Conservation (phyloP, 2,888 invertebrate species). For the Peribatodes rhomboidaria region DNA sequence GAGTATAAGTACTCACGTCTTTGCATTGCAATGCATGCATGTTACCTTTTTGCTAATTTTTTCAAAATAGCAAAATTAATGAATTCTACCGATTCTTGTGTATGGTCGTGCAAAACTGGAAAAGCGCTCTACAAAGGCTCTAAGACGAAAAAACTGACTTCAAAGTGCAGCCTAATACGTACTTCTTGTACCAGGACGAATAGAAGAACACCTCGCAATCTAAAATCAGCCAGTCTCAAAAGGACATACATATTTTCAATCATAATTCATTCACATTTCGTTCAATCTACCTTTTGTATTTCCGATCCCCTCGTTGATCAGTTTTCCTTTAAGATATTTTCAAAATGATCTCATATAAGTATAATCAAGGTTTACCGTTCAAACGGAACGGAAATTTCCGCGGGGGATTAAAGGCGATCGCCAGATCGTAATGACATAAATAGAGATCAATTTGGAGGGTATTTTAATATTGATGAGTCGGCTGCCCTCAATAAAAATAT, state of each 20-base stretch:
- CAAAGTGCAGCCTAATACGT: too few relatives aligned
- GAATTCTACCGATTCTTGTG: too few relatives aligned
- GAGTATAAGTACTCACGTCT: too few relatives aligned
- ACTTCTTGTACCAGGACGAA: too few relatives aligned
- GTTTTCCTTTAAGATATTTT: slow-evolving; percentile 25
- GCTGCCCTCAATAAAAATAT: slow-evolving; percentile 78
- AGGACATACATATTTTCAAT: background rate
- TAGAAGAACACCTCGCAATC: too few relatives aligned
- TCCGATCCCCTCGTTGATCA: slow-evolving; percentile 19
- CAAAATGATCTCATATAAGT: slow-evolving; percentile 34
- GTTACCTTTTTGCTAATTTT: too few relatives aligned
- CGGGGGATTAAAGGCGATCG: slow-evolving; percentile 55
- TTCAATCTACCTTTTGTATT: slow-evolving; percentile 9
- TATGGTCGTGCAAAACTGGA: too few relatives aligned
- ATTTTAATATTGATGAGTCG: slow-evolving; percentile 79
- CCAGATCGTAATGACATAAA: slow-evolving; percentile 66
- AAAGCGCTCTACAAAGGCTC: too few relatives aligned
- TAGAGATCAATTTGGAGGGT: slow-evolving; percentile 65
- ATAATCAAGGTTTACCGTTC: slow-evolving; percentile 24
- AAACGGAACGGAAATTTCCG: slow-evolving; percentile 60
- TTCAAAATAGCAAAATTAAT: too few relatives aligned
- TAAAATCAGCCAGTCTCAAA: background rate
- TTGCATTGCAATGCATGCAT: too few relatives aligned
- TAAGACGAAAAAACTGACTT: background rate
- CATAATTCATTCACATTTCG: background rate